phyloP scores from a whole-genome alignment of 2,797 vertebrate species.

The Meriones psammophilus region DNA sequence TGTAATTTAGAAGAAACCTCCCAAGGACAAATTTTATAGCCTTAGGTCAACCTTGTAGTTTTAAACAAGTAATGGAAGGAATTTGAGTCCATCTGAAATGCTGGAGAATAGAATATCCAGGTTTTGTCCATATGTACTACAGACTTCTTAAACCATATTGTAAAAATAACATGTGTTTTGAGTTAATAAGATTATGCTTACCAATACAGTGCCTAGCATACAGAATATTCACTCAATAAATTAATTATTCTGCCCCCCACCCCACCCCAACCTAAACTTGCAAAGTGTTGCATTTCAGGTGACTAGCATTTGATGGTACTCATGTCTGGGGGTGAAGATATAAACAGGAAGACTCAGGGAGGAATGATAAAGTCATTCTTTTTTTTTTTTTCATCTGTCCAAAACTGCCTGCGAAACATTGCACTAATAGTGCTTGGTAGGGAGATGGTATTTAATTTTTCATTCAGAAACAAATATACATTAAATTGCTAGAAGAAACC shows the following conservation, averaged over 20 bases:
- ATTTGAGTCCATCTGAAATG: constrained; percentile 37
- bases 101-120: constrained; percentile 11
- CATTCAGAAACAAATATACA: constrained; percentile 11
- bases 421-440: background rate
- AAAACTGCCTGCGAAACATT: constrained; percentile 13
- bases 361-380: background rate
- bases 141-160: background rate
- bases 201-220: background rate
- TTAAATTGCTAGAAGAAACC: background rate
- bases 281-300: constrained; percentile 4
- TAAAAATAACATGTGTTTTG: constrained; percentile 18
- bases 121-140: background rate
- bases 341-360: background rate
- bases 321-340: background rate
- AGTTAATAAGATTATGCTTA: constrained; percentile 33
- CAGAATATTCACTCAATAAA: constrained; percentile 29
- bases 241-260: background rate
- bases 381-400: background rate
- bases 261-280: background rate
- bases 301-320: background rate
- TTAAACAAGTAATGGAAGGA: constrained; percentile 61
- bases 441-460: background rate
- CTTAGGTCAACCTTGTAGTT: constrained; percentile 29
- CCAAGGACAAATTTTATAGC: constrained; percentile 39
- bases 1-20: constrained; percentile 41